Evolutionary conservation across 1,140 invertebrate genomes (phyloP).

Genomic region (Drosophila tsacasi): DNA sequence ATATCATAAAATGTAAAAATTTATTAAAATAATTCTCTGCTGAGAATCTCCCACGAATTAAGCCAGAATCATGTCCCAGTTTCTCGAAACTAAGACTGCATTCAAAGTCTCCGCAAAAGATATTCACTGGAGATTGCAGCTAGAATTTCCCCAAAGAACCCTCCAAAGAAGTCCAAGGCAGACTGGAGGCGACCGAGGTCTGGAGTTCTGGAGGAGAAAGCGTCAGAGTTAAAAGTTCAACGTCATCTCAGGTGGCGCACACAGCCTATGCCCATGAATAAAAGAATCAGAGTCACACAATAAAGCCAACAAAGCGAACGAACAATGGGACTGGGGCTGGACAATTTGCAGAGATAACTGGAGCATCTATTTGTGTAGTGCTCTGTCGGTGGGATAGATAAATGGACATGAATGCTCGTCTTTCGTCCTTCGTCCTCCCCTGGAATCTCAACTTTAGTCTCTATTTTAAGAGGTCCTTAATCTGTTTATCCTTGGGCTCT

Average conservation of each 20-base stretch:
- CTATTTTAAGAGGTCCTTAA: neutral
- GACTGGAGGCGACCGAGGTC: neutral
- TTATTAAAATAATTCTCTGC: neutral
- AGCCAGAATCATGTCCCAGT: conserved; percentile 8
- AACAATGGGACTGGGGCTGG: conserved; percentile 38
- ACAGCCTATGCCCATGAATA: conserved; percentile 32
- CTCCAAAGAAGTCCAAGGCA: conserved; percentile 5
- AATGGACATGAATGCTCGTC: conserved; percentile 18
- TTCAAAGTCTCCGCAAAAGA: conserved; percentile 2
- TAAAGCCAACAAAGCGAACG: conserved; percentile 34
- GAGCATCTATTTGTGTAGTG: conserved; percentile 25
- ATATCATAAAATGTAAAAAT: neutral
- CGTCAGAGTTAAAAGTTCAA: conserved; percentile 40
- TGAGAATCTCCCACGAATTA: neutral
- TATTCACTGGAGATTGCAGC: conserved; percentile 3
- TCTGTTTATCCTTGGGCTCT: conserved; percentile 1
- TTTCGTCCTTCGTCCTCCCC: neutral
- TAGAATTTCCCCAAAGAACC: conserved; percentile 8
- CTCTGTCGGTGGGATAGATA: conserved; percentile 4
- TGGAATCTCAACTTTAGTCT: neutral
- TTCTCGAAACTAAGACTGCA: conserved; percentile 2
- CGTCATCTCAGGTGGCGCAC: conserved; percentile 53
- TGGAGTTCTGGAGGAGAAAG: neutral
- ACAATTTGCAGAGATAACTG: conserved; percentile 34
- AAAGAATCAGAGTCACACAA: conserved; percentile 28